phyloP scores from a whole-genome alignment of 2,888 invertebrate genomes.

The Hypselothyrea guttata region DNA sequence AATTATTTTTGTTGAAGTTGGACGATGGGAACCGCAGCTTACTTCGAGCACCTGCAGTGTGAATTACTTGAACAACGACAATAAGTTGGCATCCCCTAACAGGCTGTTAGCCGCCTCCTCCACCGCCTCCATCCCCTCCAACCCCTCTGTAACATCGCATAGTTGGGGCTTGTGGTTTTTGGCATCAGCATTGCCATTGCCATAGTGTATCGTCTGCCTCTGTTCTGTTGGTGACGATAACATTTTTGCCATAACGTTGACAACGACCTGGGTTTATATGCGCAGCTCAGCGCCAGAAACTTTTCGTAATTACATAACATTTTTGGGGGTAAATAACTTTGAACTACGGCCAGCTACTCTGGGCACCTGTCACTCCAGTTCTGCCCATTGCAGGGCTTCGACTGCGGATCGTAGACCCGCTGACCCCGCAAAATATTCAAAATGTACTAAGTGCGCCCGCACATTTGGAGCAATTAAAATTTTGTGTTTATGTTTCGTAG shows the following conservation, averaged over 20 bases:
- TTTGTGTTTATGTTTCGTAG: constrained; percentile 70
- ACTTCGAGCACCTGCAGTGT: constrained; percentile 75
- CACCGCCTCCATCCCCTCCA: neutral
- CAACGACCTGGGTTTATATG: constrained; percentile 71
- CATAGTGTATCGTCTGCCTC: constrained; percentile 17
- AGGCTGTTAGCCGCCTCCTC: constrained; percentile 7
- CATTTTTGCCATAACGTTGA: constrained; percentile 74
- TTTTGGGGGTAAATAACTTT: constrained; percentile 76
- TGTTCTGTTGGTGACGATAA: constrained; percentile 67
- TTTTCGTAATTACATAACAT: constrained; percentile 78
- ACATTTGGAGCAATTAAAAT: constrained; percentile 75
- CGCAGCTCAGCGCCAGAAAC: constrained; percentile 68
- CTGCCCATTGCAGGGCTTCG: neutral
- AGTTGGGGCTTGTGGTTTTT: constrained; percentile 51
- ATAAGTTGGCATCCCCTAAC: constrained; percentile 64
- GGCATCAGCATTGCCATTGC: constrained; percentile 26
- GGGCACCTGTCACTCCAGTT: constrained; percentile 51
- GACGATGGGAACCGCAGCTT: constrained; percentile 68
- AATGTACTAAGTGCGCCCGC: constrained; percentile 73
- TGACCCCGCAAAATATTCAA: constrained; percentile 71
- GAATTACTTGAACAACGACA: constrained; percentile 71
- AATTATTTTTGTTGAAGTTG: constrained; percentile 72
- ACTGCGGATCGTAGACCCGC: constrained; percentile 25
- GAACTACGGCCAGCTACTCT: constrained; percentile 50
- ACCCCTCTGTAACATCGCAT: constrained; percentile 5